A percentile compares a stretch with the other conserved stretches of the same genome.
Conservation (phyloP, 2,797 vertebrate genomes). For the Sylvia borin region DNA sequence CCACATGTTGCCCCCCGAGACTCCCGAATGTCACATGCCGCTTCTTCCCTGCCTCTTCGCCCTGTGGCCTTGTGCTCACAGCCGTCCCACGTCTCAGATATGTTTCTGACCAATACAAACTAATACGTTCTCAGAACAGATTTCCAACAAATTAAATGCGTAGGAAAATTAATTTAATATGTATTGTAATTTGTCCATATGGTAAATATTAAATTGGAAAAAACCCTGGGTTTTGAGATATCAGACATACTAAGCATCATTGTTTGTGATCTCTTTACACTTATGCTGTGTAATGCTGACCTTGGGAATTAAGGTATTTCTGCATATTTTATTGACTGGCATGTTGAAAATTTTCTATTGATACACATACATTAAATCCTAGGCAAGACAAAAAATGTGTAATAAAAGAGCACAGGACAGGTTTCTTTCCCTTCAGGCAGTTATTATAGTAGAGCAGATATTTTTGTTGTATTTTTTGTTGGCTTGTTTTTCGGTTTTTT, state of each 20-base stretch:
- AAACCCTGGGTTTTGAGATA: background rate
- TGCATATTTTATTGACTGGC: background rate
- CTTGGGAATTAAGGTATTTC: background rate
- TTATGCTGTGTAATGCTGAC: background rate
- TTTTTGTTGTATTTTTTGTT: background rate
- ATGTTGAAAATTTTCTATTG: background rate
- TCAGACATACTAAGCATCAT: background rate
- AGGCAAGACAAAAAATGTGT: background rate
- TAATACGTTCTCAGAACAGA: background rate
- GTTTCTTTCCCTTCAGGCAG: background rate
- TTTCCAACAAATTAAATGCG: background rate
- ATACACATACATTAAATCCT: background rate
- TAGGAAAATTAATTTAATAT: background rate
- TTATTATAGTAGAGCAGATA: background rate
- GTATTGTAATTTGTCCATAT: background rate
- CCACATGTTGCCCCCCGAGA: constrained; percentile 58
- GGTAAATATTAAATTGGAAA: background rate
- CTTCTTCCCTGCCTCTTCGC: background rate
- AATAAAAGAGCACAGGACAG: background rate
- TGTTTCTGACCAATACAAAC: background rate
- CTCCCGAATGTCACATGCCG: constrained; percentile 46
- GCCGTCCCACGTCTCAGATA: background rate
- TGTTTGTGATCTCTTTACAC: background rate
- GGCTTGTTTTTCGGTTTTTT: background rate
- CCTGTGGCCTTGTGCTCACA: rapidly evolving